phyloP scores from a whole-genome alignment of 2,797 vertebrate genomes.

The Steatocranus sp. region DNA sequence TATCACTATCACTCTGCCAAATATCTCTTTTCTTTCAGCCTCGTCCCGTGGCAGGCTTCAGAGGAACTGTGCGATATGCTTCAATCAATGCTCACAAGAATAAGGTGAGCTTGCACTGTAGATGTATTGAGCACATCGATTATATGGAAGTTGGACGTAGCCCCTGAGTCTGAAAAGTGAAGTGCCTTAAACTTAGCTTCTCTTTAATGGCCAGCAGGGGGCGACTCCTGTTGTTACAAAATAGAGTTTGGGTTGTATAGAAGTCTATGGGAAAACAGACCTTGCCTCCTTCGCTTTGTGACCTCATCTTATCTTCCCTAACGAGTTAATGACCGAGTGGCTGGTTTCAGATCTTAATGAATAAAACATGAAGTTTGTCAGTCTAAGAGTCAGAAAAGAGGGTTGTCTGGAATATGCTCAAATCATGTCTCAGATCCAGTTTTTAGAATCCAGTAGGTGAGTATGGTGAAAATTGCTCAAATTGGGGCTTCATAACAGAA shows the following conservation, averaged over 20 bases:
- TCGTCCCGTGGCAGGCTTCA: slow-evolving; percentile 92
- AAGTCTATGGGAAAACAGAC: not conserved
- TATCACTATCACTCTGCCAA: not conserved
- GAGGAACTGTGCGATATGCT: slow-evolving; percentile 96
- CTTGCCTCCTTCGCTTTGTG: not conserved
- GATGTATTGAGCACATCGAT: not conserved
- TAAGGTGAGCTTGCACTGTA: slow-evolving; percentile 73
- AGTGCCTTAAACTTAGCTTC: not conserved
- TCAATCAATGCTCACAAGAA: slow-evolving; percentile 97
- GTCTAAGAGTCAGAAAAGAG: not conserved
- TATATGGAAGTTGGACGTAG: not conserved
- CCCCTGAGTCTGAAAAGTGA: not conserved
- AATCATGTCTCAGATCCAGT: not conserved
- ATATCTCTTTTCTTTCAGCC: slow-evolving; percentile 77
- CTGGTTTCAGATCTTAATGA: not conserved
- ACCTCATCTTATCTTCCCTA: not conserved
- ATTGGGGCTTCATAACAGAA: not conserved
- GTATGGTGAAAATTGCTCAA: not conserved
- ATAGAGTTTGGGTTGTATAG: not conserved
- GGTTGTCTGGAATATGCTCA: not conserved
- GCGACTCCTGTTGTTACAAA: not conserved
- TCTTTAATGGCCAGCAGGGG: not conserved
- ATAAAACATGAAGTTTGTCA: not conserved
- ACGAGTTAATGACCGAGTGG: not conserved
- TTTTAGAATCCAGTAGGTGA: not conserved